A percentile compares a stretch with the other conserved stretches of the same genome.
Conservation (phyloP, 2,888 invertebrate species). For the Andrena marginata region DNA sequence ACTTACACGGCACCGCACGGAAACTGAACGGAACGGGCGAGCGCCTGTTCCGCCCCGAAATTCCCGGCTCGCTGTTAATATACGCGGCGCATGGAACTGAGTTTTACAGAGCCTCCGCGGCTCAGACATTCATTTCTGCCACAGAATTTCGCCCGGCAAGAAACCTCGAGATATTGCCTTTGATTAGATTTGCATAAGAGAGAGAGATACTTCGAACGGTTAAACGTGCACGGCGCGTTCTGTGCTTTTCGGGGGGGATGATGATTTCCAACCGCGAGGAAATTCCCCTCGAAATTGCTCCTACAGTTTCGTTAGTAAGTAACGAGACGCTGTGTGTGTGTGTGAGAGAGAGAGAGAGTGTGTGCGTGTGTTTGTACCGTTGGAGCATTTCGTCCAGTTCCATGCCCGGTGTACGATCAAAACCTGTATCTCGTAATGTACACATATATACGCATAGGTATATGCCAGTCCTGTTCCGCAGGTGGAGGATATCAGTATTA, state of each 20-base stretch:
- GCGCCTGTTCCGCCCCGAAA: slow-evolving; percentile 2
- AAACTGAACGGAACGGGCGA: no score
- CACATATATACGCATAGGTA: slow-evolving; percentile 1
- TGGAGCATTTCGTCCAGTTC: slow-evolving; percentile 41
- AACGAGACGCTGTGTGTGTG: no score
- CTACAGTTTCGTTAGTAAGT: not conserved
- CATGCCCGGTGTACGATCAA: slow-evolving; percentile 38
- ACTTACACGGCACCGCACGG: not conserved
- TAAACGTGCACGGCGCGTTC: slow-evolving; percentile 10
- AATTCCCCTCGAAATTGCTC: slow-evolving; percentile 47
- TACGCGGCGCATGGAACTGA: slow-evolving; percentile 55
- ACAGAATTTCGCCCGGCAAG: slow-evolving; percentile 24
- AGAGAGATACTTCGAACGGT: slow-evolving; percentile 50
- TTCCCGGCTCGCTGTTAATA: slow-evolving; percentile 2
- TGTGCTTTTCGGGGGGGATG: slow-evolving; percentile 16
- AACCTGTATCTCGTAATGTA: slow-evolving; percentile 33
- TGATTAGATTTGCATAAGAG: slow-evolving; percentile 58
- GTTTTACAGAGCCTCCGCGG: slow-evolving; percentile 15
- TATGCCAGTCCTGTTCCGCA: slow-evolving; percentile 45
- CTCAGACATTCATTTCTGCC: slow-evolving; percentile 30
- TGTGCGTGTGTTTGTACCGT: no score
- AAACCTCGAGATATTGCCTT: slow-evolving; percentile 48
- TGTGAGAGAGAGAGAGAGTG: no score
- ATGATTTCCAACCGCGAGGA: slow-evolving; percentile 32
- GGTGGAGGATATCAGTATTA: slow-evolving; percentile 63